Percentiles rank a stretch among this genome's conserved stretches.
These are phyloP conservation scores for Celastrina argiolus DNA, from an alignment of 2,888 invertebrate genomes.

Conservation along the genomic window DNA sequence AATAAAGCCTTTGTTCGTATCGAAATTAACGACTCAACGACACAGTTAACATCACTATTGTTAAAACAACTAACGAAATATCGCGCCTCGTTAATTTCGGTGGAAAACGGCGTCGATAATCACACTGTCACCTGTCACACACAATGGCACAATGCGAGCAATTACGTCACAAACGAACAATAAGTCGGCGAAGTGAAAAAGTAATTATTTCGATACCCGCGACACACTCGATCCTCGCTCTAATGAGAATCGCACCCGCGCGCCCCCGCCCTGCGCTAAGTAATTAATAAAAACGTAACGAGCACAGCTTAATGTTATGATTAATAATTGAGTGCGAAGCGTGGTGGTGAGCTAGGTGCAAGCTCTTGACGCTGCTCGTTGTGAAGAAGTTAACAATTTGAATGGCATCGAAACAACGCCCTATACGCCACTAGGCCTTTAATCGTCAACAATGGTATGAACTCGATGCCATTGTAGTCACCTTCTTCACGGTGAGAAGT, in stretches of 20 bases:
- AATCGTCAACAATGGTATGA: no score
- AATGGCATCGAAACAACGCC: no score
- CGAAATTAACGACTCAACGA: no score
- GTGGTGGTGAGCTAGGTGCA: slow-evolving; percentile 33
- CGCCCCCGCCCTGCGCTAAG: neutral
- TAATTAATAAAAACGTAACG: slow-evolving; percentile 19
- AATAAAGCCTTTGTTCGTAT: no score
- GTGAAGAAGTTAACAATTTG: no score
- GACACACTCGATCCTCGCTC: slow-evolving; percentile 16
- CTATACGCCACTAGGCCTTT: no score
- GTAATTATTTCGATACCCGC: slow-evolving; percentile 18
- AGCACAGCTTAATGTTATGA: slow-evolving; percentile 13
- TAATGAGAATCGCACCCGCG: slow-evolving; percentile 8
- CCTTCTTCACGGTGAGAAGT: no score
- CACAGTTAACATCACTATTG: neutral
- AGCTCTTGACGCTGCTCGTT: no score
- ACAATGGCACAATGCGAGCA: slow-evolving; percentile 5
- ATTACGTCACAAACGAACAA: slow-evolving; percentile 18
- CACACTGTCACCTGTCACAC: neutral
- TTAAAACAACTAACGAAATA: neutral
- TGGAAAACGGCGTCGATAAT: neutral
- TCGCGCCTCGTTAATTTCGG: neutral
- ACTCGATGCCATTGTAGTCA: no score
- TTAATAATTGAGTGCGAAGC: slow-evolving; percentile 18
- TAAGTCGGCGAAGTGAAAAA: slow-evolving; percentile 18